Conservation (phyloP, 2,797 vertebrate species). For the Pteronotus mesoamericanus region DNA sequence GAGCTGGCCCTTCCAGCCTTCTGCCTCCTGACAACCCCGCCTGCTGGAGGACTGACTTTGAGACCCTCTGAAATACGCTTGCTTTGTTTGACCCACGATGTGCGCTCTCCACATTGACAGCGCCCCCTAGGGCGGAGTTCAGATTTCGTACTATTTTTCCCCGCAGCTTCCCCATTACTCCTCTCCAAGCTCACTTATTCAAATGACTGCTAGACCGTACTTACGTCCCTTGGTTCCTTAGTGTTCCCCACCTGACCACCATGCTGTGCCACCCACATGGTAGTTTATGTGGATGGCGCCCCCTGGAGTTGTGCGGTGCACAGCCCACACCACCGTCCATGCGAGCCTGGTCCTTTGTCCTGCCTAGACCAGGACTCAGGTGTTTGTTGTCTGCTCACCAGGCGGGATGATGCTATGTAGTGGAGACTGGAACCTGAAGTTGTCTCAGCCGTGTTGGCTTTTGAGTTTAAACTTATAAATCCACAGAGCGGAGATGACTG, state of each 20-base stretch:
- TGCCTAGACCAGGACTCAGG: not conserved
- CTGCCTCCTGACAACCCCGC: not conserved
- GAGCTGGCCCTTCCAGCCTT: not conserved
- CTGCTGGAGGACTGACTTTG: not conserved
- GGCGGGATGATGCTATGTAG: not conserved
- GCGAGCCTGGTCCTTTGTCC: not conserved
- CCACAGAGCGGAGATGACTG: not conserved
- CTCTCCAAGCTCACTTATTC: not conserved
- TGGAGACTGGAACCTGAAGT: not conserved
- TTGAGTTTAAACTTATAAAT: not conserved
- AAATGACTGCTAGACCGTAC: not conserved
- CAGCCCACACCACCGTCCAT: not conserved
- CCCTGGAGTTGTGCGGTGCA: not conserved
- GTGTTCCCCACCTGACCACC: not conserved
- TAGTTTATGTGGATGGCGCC: not conserved
- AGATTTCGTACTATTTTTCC: not conserved
- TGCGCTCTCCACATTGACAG: not conserved
- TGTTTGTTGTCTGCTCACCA: not conserved
- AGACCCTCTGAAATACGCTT: not conserved
- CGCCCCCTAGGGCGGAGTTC: conserved; percentile 13
- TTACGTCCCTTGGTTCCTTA: no score
- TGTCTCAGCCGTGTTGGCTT: not conserved
- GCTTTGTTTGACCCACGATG: not conserved
- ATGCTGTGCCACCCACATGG: not conserved
- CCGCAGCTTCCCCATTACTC: not conserved